Base-by-base conservation (phyloP, 1,140 invertebrate species). In the Branchinecta lindahli region DNA sequence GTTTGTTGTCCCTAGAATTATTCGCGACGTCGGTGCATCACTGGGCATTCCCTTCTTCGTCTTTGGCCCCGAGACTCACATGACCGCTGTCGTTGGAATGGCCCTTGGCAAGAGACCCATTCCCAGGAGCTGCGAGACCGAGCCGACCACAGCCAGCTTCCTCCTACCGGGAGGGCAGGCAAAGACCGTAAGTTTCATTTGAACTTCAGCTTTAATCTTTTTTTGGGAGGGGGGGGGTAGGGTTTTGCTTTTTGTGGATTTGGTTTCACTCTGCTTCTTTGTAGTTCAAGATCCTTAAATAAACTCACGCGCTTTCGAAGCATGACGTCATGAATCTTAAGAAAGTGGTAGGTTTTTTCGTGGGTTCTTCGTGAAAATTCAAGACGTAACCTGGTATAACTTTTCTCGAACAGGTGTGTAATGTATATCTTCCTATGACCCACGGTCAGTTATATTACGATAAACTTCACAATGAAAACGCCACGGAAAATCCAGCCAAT, bases 31-130 rank as follows among this genome's bases (percentile, higher is more conserved):
- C 78, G 94, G 94, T 46, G 86, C 91, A 75, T 88, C 88, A 20
- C 83, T 96, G 21, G 90, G 90, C 67, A 91, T 99, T 75, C 93
- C 95, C 0, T 86, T 90, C 77, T 81, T 86, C 75, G 96, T 99
- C 44, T 99, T 97, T 79, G 97, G 97, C 0, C 96, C 96, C 0
- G 97, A 99, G 80, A 96, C 93, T 9, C 96, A 99, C 79, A 99
- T 99, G 97, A 99, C 97, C 0, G 90, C 94, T 9, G 98, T 99
- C 77, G 96, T 97, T 72, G 93, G 93, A 10, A 96, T 98, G 86
- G 96, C 96, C 1, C 80, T 99, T 66, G 94, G 94, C 20, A 96
- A 93, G 76, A 84, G 88, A 67, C 85, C 90, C 15, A 92, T 98
- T 74, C 91, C 93, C 0, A 81, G 85, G 74, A 81, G 82, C 44